phyloP scores from a whole-genome alignment of 2,797 vertebrate species.

The Caiman crocodilus region DNA sequence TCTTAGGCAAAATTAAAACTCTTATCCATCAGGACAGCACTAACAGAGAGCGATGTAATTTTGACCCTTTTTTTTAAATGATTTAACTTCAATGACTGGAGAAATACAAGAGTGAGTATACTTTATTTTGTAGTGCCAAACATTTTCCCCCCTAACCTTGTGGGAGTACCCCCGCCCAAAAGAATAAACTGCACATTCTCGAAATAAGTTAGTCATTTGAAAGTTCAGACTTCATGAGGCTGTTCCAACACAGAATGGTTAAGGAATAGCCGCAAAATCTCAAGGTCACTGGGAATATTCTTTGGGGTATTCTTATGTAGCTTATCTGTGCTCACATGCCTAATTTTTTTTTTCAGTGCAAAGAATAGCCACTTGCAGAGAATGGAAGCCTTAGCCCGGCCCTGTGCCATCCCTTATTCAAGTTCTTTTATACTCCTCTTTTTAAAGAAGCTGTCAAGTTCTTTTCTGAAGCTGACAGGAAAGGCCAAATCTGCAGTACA shows the following conservation, averaged over 20 bases:
- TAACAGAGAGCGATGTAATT: slow-evolving; percentile 8
- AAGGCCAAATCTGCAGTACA: slow-evolving; percentile 91
- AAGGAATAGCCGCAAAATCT: slow-evolving; percentile 74
- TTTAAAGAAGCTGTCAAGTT: slow-evolving; percentile 99
- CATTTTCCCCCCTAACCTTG: slow-evolving; percentile 52
- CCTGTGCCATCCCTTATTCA: slow-evolving; percentile 91
- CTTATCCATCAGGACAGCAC: slow-evolving; percentile 16
- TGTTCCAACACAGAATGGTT: slow-evolving; percentile 69
- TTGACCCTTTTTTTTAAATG: not conserved
- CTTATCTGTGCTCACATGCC: slow-evolving; percentile 89
- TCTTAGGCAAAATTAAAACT: slow-evolving; percentile 42
- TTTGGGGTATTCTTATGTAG: slow-evolving; percentile 83
- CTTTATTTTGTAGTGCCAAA: slow-evolving; percentile 31
- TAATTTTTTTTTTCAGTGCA: slow-evolving; percentile 84
- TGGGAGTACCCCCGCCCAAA: slow-evolving; percentile 49
- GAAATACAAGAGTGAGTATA: slow-evolving; percentile 33
- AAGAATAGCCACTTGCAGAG: slow-evolving; percentile 88
- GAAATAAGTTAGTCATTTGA: slow-evolving; percentile 58
- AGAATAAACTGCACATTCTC: slow-evolving; percentile 66
- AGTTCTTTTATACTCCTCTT: slow-evolving; percentile 91
- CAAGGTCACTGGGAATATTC: slow-evolving; percentile 84
- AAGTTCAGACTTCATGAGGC: slow-evolving; percentile 72
- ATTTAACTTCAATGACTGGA: slow-evolving; percentile 14
- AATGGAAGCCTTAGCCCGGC: slow-evolving; percentile 85
- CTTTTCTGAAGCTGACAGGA: slow-evolving; percentile 89